Percentiles rank a stretch among this genome's conserved stretches.
Conservation (phyloP, 2,797 vertebrate genomes). For the Catharus ustulatus region DNA sequence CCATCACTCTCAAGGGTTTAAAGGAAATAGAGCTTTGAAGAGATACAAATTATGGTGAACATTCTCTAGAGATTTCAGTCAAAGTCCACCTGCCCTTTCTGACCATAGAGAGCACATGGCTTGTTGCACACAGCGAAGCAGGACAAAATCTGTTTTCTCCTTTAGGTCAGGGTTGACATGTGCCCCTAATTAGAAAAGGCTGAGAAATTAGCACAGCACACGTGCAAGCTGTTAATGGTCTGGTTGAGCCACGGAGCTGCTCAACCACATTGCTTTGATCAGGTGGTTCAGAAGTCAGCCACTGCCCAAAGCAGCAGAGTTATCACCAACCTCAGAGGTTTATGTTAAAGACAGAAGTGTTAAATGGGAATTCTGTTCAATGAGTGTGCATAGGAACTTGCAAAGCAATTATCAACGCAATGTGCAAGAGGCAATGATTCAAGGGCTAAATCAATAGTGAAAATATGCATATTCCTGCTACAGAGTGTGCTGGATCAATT, state of each 20-base stretch:
- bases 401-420: not conserved
- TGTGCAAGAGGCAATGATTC: not conserved
- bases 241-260: not conserved
- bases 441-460: not conserved
- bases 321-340: not conserved
- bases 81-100: not conserved
- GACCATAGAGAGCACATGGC: not conserved
- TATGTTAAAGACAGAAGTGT: not conserved
- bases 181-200: not conserved
- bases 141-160: not conserved
- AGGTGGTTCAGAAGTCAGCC: not conserved
- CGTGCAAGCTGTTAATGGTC: not conserved
- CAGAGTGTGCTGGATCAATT: not conserved
- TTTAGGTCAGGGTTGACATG: not conserved
- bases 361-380: not conserved
- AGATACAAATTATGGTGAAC: not conserved
- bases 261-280: not conserved
- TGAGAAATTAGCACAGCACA: conserved; percentile 21
- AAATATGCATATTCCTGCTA: not conserved
- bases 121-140: not conserved
- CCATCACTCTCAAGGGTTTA: not conserved
- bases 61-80: not conserved
- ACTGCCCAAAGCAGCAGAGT: not conserved
- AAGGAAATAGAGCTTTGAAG: not conserved
- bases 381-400: not conserved